phyloP scores from a whole-genome alignment of 2,113 vertebrate species.

The Psilopsiagon aurifrons region DNA sequence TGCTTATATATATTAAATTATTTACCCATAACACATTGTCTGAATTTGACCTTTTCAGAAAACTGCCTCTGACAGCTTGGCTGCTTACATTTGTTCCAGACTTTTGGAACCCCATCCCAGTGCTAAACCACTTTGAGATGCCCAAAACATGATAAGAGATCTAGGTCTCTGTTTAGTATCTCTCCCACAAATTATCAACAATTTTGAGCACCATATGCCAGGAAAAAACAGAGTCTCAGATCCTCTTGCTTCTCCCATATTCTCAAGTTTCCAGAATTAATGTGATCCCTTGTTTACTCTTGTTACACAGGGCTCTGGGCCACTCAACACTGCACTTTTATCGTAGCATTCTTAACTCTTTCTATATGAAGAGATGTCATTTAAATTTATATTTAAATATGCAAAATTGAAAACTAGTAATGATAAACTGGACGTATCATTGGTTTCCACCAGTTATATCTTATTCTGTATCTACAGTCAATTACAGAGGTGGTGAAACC shows the following conservation, averaged over 20 bases:
- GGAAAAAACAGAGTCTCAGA: not conserved
- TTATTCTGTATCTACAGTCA: not conserved
- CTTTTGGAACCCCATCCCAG: not conserved
- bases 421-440: not conserved
- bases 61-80: not conserved
- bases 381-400: not conserved
- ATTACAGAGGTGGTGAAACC: not conserved
- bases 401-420: not conserved
- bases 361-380: not conserved
- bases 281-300: not conserved
- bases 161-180: not conserved
- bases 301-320: fast-evolving
- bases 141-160: not conserved
- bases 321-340: not conserved
- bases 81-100: not conserved
- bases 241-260: not conserved
- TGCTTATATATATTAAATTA: not conserved
- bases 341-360: not conserved
- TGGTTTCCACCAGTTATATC: not conserved
- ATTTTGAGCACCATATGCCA: not conserved
- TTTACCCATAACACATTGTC: not conserved
- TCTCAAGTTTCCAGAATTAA: not conserved
- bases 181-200: not conserved
- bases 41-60: not conserved
- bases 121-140: not conserved